These are phyloP conservation scores for Heliothis virescens DNA, from an alignment of 1,140 invertebrate species.

Conservation along the genomic window DNA sequence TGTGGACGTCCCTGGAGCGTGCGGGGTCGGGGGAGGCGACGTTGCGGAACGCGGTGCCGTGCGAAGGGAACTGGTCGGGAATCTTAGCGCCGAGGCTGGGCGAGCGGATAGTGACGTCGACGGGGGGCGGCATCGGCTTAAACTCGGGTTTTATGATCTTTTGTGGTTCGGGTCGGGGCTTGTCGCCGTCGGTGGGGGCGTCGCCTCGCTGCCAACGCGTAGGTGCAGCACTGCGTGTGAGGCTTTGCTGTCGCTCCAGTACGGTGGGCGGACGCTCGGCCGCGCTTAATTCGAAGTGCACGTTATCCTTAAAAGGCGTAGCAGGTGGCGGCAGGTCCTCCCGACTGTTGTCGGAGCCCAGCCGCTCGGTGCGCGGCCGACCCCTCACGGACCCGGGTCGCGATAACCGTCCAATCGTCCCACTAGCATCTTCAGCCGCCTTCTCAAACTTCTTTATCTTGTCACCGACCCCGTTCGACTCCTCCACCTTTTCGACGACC, in stretches of 20 bases:
- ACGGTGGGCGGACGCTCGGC: constrained; percentile 49
- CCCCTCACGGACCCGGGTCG: constrained; percentile 76
- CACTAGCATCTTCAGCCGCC: constrained; percentile 76
- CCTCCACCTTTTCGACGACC: constrained; percentile 54
- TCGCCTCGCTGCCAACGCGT: constrained; percentile 71
- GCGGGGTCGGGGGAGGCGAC: constrained; percentile 72
- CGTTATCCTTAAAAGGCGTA: constrained; percentile 76
- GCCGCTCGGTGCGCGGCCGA: constrained; percentile 64
- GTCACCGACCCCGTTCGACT: constrained; percentile 80
- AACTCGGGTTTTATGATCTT: constrained; percentile 83
- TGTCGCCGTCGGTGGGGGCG: constrained; percentile 57
- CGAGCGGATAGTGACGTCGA: constrained; percentile 78
- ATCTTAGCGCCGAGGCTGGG: constrained; percentile 77
- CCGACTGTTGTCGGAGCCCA: constrained; percentile 68
- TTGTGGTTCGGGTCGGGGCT: constrained; percentile 71
- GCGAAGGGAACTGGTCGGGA: constrained; percentile 79
- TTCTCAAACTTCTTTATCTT: constrained; percentile 83
- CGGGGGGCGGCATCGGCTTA: constrained; percentile 73
- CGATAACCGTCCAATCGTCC: constrained; percentile 65
- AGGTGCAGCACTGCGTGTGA: constrained; percentile 58
- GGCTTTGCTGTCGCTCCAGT: constrained; percentile 65
- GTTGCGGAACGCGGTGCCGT: constrained; percentile 81
- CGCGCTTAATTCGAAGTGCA: constrained; percentile 60
- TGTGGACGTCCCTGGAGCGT: constrained; percentile 59
- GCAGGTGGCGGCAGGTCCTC: constrained; percentile 75